Evolutionary conservation across 2,113 vertebrate species (phyloP), one percentile per base, ranked within the genome.

Genomic region (Artemisiospiza belli): DNA sequence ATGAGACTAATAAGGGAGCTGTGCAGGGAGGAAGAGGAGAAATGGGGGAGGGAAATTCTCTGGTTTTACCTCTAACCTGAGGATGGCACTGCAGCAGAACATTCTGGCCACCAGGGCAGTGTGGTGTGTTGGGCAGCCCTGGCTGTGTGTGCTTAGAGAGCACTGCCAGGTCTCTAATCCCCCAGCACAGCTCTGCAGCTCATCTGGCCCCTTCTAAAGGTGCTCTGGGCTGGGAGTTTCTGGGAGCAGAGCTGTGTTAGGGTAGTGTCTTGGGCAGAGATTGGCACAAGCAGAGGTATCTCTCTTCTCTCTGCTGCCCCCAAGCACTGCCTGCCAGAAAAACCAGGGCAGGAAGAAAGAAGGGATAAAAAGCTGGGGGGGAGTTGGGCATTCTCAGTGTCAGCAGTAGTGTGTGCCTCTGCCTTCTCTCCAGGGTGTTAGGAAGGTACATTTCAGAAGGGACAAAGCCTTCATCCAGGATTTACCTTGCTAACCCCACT

Each of bases 51-150:
- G n/a, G 11, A 61, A 25, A 21, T 61, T 37, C 20, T 21, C 39
- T 70, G 20, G 5, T 55, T 74, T 47, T 55, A 25, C 24, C 9
- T 77, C 15, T 30, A 35, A 49, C 10, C 28, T 59, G 64, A 77
- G 23, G 72, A 39, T 1, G 5, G 10, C 12, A 5, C 30, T 39
- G 7, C 19, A n/a, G 7, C 19, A 44, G 37, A n/a, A 30, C 8
- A 41, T 1, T 1, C 2, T 75, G 39, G 21, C n/a, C 5, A 19
- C 64, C 41, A 11, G 51, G 2, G 2, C 31, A n/a, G 21, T 6
- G 20, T 47, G 28, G 5, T 61, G 39, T 2, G 0, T 25, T n/a
- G n/a, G 21, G n/a, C 39, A 63, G 43, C 43, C 14, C 43, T 66
- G 52, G 30, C 54, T 88, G 2, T 33, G 22, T 12, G 2, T 17